These are phyloP conservation scores for Microcebus ravelobensis DNA, from an alignment of 2,113 vertebrate species.

Conservation along the genomic window DNA sequence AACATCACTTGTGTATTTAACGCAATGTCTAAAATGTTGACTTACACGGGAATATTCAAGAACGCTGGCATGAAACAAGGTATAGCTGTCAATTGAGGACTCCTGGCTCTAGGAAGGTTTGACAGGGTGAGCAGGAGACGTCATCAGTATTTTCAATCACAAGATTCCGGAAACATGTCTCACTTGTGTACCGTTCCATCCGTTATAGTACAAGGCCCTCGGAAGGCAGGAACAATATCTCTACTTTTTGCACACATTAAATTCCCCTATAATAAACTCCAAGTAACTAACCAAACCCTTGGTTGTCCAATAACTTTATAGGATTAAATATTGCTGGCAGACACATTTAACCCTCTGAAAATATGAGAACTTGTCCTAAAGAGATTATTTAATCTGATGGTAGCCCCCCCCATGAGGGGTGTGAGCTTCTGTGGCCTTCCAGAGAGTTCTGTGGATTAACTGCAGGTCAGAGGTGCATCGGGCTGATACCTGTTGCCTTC, in stretches of 20 bases:
- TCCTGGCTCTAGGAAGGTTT: background rate
- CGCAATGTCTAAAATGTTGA: background rate
- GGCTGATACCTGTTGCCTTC: too few species aligned
- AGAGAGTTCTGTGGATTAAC: background rate
- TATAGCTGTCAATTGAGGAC: background rate
- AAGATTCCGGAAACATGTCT: background rate
- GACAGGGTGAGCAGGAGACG: background rate
- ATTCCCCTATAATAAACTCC: background rate
- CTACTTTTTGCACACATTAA: background rate
- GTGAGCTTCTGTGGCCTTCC: too few species aligned
- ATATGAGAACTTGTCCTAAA: background rate
- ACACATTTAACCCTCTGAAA: background rate
- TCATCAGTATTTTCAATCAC: background rate
- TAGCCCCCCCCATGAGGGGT: too few species aligned
- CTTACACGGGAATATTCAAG: background rate
- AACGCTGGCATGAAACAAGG: background rate
- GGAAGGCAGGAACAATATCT: background rate
- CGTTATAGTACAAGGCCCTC: background rate
- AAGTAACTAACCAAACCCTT: background rate
- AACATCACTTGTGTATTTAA: background rate
- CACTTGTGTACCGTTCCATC: background rate
- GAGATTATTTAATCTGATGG: background rate
- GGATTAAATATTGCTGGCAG: background rate
- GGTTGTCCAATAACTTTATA: background rate
- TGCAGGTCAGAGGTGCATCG: background rate